These are phyloP conservation scores for Erebia ligea DNA, from an alignment of 2,888 invertebrate genomes.

Conservation along the genomic window DNA sequence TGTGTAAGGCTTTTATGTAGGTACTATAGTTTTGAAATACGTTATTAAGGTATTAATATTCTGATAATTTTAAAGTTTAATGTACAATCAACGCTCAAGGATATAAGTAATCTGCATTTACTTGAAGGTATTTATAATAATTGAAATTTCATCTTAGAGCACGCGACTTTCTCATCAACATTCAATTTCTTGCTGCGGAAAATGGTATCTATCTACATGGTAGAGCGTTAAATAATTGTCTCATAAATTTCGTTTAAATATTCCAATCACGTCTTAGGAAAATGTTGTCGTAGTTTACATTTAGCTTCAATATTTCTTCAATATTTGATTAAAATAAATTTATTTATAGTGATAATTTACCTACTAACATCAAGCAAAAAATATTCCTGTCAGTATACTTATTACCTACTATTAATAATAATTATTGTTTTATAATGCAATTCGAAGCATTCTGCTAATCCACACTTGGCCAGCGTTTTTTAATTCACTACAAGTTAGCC, in stretches of 20 bases:
- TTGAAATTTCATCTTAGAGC: constrained; percentile 25
- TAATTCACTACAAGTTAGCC: too few relatives aligned
- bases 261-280: neutral
- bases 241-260: neutral
- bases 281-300: neutral
- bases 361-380: too few relatives aligned
- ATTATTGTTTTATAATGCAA: too few relatives aligned
- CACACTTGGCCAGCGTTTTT: too few relatives aligned
- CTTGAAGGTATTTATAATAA: constrained; percentile 13
- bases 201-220: constrained; percentile 2
- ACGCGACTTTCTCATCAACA: constrained; percentile 30
- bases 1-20: too few relatives aligned
- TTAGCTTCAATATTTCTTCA: neutral
- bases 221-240: constrained; percentile 3
- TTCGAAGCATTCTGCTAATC: too few relatives aligned
- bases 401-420: too few relatives aligned
- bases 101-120: constrained; percentile 28
- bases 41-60: too few relatives aligned
- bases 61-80: neutral
- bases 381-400: too few relatives aligned
- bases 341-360: too few relatives aligned
- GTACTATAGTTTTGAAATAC: too few relatives aligned
- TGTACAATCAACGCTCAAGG: constrained; percentile 17
- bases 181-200: constrained; percentile 12
- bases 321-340: too few relatives aligned